Conservation (phyloP, 2,888 invertebrate genomes). For the Germaria angustata region DNA sequence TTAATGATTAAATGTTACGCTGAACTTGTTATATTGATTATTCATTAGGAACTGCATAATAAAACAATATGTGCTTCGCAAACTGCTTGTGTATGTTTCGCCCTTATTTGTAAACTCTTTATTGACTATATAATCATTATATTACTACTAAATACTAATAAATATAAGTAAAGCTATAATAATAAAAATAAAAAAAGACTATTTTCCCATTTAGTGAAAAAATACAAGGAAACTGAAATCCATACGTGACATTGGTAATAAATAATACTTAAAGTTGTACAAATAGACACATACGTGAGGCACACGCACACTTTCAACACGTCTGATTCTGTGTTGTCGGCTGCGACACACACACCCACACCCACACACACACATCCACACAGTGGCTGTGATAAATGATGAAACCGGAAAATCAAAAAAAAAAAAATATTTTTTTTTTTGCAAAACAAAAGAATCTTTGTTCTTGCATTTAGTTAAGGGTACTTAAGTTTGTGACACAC, state of each 20-base stretch:
- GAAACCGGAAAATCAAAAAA: neutral
- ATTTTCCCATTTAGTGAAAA: neutral
- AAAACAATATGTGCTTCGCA: no score
- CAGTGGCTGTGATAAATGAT: neutral
- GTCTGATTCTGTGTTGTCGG: conserved; percentile 52
- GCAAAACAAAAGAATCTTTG: neutral
- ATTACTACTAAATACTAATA: conserved; percentile 29
- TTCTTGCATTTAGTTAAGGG: neutral
- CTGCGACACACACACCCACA: no score
- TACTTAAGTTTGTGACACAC: neutral
- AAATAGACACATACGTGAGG: conserved; percentile 62
- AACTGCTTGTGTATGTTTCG: no score
- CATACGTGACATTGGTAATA: conserved; percentile 66
- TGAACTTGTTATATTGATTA: no score
- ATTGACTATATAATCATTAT: neutral
- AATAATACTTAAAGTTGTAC: conserved; percentile 64
- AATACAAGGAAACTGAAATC: conserved; percentile 47
- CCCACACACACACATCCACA: no score
- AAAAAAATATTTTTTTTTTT: no score
- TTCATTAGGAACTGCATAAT: no score
- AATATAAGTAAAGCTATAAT: neutral
- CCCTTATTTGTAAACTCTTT: no score
- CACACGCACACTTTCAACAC: conserved; percentile 30
- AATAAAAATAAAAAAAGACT: conserved; percentile 29
- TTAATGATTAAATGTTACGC: no score